Percentiles rank a stretch among this genome's conserved stretches.
phyloP scores from a whole-genome alignment of 2,797 vertebrate species.

The Xiphophorus birchmanni region DNA sequence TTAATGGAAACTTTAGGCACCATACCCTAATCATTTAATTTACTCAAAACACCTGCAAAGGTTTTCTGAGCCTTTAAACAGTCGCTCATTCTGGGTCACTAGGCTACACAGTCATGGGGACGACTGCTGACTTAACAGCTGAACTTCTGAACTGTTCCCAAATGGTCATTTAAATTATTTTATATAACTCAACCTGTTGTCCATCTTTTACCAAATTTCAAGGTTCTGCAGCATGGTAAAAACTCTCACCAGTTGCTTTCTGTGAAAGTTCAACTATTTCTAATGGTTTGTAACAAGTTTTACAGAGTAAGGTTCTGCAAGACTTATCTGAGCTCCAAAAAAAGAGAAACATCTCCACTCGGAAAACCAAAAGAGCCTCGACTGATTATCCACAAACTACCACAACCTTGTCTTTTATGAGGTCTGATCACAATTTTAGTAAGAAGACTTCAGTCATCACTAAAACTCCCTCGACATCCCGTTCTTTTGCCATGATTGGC shows the following conservation, averaged over 20 bases:
- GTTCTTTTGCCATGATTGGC: slow-evolving; percentile 46
- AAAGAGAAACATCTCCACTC: neutral
- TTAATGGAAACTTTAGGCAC: too few species aligned
- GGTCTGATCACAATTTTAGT: slow-evolving; percentile 33
- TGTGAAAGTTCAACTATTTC: neutral
- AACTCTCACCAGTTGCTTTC: neutral
- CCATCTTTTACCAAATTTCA: neutral
- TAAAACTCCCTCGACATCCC: slow-evolving; percentile 25
- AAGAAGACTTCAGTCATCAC: slow-evolving; percentile 18
- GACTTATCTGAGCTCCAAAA: slow-evolving; percentile 5
- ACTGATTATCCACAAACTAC: slow-evolving; percentile 30
- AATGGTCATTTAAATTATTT: neutral
- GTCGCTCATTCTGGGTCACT: too few species aligned
- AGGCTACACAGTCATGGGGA: too few species aligned
- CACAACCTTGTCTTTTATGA: slow-evolving; percentile 33
- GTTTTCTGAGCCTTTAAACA: too few species aligned
- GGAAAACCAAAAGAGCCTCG: slow-evolving; percentile 4
- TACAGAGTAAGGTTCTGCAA: neutral
- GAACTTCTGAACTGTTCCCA: neutral
- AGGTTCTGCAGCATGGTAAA: neutral
- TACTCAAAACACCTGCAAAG: too few species aligned
- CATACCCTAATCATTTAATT: too few species aligned
- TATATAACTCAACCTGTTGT: neutral
- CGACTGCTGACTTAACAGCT: neutral
- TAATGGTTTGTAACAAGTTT: neutral